A percentile compares a stretch with the other conserved stretches of the same genome.
Conservation (phyloP, 2,888 invertebrate species). For the Nomada hirtipes region DNA sequence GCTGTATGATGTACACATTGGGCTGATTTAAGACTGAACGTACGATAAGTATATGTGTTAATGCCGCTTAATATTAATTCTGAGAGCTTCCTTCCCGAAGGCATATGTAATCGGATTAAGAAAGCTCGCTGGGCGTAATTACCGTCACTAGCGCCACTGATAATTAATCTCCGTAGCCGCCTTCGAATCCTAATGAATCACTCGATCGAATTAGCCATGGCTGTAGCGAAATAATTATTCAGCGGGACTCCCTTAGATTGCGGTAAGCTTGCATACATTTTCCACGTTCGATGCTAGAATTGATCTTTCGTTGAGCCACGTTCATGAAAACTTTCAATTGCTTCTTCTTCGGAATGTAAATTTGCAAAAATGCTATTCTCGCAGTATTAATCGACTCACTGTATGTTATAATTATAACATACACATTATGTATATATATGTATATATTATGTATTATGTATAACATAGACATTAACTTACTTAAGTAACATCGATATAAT, state of each 20-base stretch:
- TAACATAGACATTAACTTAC: no score
- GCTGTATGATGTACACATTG: neutral
- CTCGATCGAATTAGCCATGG: conserved; percentile 25
- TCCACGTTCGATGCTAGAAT: neutral
- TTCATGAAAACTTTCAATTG: neutral
- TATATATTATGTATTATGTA: no score
- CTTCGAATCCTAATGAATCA: conserved; percentile 37
- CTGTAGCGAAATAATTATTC: conserved; percentile 39
- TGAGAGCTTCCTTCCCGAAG: neutral
- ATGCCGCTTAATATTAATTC: neutral
- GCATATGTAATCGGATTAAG: conserved; percentile 28
- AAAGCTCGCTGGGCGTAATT: conserved; percentile 22
- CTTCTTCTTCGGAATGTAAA: no score
- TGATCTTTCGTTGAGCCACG: conserved; percentile 3
- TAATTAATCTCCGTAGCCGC: conserved; percentile 31
- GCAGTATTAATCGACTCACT: no score
- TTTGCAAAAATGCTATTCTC: no score
- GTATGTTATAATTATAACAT: no score
- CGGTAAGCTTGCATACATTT: conserved; percentile 19
- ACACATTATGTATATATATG: no score
- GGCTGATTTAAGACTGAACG: neutral
- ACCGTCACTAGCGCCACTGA: neutral
- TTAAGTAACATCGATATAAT: no score
- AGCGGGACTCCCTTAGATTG: neutral
- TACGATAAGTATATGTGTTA: neutral